Evolutionary conservation across 2,888 invertebrate genomes (phyloP).

Genomic region (Neuroscelio doddi): DNA sequence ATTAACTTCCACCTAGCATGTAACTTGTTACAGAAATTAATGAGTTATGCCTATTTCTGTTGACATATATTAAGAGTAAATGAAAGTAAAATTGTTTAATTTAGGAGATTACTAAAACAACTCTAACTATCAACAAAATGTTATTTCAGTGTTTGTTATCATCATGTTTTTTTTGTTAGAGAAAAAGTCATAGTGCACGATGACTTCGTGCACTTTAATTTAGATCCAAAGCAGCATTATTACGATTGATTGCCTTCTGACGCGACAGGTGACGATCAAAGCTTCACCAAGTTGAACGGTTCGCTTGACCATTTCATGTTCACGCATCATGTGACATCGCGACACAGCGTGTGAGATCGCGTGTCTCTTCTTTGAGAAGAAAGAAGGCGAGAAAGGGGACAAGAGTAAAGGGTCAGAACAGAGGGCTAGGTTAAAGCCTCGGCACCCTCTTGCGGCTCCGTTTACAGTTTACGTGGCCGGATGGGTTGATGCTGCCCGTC

Average conservation of each 20-base stretch:
- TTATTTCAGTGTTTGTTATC: too few species aligned
- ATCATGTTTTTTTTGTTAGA: too few species aligned
- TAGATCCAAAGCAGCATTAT: slow-evolving; percentile 31
- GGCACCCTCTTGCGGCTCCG: slow-evolving; percentile 47
- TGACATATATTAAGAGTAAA: too few species aligned
- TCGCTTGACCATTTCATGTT: slow-evolving; percentile 59
- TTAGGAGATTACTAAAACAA: too few species aligned
- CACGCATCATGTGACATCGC: slow-evolving; percentile 57
- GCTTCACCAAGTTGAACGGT: slow-evolving; percentile 66
- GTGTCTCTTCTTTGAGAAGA: slow-evolving; percentile 30
- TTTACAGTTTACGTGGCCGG: slow-evolving; percentile 67
- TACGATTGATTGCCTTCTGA: slow-evolving; percentile 31
- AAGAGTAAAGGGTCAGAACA: slow-evolving; percentile 35
- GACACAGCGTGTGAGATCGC: slow-evolving; percentile 48
- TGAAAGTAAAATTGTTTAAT: too few species aligned
- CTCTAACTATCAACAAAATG: too few species aligned
- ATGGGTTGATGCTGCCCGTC: slow-evolving; percentile 69
- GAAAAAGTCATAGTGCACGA: neutral
- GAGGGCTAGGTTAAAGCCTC: slow-evolving; percentile 27
- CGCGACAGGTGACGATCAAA: slow-evolving; percentile 68
- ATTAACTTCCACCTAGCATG: too few species aligned
- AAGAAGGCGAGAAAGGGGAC: neutral
- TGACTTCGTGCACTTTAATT: slow-evolving; percentile 15
- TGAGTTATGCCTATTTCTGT: too few species aligned
- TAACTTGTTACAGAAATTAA: too few species aligned